These are phyloP conservation scores for Tetranychus urticae DNA, from an alignment of 1,140 invertebrate genomes.

Conservation along the genomic window DNA sequence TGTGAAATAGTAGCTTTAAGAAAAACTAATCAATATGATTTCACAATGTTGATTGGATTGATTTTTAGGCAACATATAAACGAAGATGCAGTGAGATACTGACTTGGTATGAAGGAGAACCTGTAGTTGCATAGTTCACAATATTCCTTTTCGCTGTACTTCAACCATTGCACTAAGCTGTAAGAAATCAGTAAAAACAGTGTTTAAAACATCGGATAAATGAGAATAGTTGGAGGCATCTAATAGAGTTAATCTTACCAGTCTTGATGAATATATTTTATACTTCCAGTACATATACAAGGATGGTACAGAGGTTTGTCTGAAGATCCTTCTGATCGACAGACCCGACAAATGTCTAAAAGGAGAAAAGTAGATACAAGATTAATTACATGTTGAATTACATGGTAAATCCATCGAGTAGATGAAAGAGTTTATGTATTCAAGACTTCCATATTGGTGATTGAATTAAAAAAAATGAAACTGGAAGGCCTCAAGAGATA, in stretches of 20 bases:
- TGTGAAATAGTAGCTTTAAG: too few species aligned
- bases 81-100: constrained; percentile 20
- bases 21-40: too few species aligned
- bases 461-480: too few species aligned
- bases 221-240: neutral
- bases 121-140: constrained; percentile 94
- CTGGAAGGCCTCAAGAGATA: too few species aligned
- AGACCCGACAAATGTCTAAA: constrained; percentile 82
- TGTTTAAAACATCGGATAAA: neutral
- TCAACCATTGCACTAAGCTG: constrained; percentile 36
- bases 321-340: constrained; percentile 63
- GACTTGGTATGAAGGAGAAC: constrained; percentile 83
- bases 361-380: neutral
- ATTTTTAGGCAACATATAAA: neutral
- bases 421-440: too few species aligned
- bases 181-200: neutral
- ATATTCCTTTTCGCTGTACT: constrained; percentile 89
- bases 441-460: too few species aligned
- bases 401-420: too few species aligned
- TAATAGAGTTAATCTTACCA: constrained; percentile 19
- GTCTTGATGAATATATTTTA: constrained; percentile 92
- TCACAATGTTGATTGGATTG: neutral
- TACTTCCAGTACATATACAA: constrained; percentile 94
- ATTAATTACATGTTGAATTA: neutral
- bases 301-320: constrained; percentile 84